phyloP scores from a whole-genome alignment of 2,797 vertebrate species.

The Pangasius macronema region DNA sequence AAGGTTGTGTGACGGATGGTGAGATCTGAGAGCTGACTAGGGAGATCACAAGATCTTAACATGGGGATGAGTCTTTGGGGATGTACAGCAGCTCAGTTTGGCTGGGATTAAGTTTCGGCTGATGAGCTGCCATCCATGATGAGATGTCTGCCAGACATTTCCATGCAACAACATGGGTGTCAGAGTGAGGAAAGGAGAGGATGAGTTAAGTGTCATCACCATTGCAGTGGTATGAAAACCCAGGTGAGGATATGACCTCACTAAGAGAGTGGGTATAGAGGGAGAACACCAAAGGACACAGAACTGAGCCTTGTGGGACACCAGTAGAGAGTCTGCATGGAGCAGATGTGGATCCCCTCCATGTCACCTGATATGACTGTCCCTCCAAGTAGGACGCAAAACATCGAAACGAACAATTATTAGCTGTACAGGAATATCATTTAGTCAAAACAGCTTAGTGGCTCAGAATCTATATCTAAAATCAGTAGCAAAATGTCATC shows the following conservation, averaged over 20 bases:
- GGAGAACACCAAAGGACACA: not conserved
- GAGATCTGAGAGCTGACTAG: not conserved
- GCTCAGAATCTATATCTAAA: not conserved
- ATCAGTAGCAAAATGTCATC: not conserved
- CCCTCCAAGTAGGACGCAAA: not conserved
- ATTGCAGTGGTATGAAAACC: not conserved
- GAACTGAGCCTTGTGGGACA: not conserved
- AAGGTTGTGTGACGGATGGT: not conserved
- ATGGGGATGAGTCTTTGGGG: not conserved
- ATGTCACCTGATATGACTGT: not conserved
- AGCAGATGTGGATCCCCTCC: not conserved
- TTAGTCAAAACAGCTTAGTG: not conserved
- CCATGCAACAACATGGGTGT: not conserved
- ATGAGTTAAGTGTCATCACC: not conserved
- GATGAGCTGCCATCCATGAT: not conserved
- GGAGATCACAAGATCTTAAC: not conserved
- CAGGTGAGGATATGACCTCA: not conserved
- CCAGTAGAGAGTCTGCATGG: not conserved
- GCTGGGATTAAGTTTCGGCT: not conserved
- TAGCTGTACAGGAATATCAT: not conserved
- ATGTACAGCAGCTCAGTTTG: not conserved
- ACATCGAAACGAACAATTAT: not conserved
- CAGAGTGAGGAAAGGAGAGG: not conserved
- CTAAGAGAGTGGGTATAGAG: not conserved
- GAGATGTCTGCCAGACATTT: not conserved